These are phyloP conservation scores for Auanema sp. DNA, from an alignment of 2,888 invertebrate genomes.

Conservation along the genomic window DNA sequence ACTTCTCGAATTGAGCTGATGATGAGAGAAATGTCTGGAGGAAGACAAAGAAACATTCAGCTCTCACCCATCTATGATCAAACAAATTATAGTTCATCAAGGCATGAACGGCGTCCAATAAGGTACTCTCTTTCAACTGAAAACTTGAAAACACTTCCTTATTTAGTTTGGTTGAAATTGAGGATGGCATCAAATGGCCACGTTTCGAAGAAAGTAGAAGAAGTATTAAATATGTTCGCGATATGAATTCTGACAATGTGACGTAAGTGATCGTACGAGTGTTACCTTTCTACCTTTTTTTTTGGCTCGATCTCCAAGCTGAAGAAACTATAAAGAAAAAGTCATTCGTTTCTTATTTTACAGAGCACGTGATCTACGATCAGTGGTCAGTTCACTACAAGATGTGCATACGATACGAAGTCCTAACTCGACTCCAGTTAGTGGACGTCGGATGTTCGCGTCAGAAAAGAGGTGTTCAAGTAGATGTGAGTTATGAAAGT, in stretches of 20 bases:
- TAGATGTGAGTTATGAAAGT: slow-evolving; percentile 5
- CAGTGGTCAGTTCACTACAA: slow-evolving; percentile 11
- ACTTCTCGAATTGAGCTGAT: slow-evolving; percentile 31
- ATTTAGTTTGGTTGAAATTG: slow-evolving; percentile 17
- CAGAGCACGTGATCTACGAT: slow-evolving; percentile 10
- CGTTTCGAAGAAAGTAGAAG: slow-evolving; percentile 10
- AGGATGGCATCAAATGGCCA: slow-evolving; percentile 13
- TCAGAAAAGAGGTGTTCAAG: not conserved
- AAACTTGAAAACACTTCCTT: not conserved
- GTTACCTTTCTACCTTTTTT: not conserved
- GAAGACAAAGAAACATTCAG: not conserved
- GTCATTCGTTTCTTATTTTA: not conserved
- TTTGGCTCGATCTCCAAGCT: not conserved
- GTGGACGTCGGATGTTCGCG: slow-evolving; percentile 9
- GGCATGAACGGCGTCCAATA: too few relatives aligned
- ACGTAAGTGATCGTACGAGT: not conserved
- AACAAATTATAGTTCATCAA: too few relatives aligned
- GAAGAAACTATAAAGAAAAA: too few relatives aligned
- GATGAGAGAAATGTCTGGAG: slow-evolving; percentile 39
- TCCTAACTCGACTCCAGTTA: slow-evolving; percentile 12
- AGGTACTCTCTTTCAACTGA: too few relatives aligned
- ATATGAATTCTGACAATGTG: slow-evolving; percentile 1
- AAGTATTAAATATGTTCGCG: not conserved
- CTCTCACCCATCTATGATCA: too few relatives aligned
- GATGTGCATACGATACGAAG: slow-evolving; percentile 10